Conservation (phyloP, 2,797 vertebrate species). For the Neosalanx taihuensis region DNA sequence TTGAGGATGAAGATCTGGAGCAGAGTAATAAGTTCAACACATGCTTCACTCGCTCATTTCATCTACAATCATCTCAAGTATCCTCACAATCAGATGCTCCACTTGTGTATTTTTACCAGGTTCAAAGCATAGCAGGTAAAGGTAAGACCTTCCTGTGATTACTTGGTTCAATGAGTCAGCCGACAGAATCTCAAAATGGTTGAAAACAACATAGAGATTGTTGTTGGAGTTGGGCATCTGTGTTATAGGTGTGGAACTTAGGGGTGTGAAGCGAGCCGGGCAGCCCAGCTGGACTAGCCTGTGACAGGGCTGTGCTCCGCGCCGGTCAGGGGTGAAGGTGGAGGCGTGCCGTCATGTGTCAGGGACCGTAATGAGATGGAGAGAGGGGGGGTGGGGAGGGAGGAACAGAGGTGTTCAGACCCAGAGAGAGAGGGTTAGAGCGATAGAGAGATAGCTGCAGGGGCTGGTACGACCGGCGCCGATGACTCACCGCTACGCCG, state of each 20-base stretch:
- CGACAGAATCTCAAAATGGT: no score
- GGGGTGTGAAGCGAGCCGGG: background rate
- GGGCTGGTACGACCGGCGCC: background rate
- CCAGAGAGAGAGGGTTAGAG: background rate
- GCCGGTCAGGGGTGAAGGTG: slow-evolving; percentile 34
- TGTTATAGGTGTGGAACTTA: background rate
- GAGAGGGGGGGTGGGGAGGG: slow-evolving; percentile 30
- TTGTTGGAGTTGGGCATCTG: slow-evolving; percentile 16
- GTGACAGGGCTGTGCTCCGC: slow-evolving; percentile 8
- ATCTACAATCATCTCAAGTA: no score
- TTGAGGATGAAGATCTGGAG: no score
- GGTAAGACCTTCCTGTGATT: no score
- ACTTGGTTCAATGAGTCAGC: no score
- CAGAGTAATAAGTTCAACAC: no score
- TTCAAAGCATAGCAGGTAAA: no score
- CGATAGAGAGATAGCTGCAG: slow-evolving; percentile 9
- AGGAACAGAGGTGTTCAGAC: slow-evolving; percentile 5
- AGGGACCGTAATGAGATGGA: slow-evolving; percentile 49
- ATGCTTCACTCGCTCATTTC: no score
- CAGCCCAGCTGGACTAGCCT: background rate
- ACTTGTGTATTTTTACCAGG: no score
- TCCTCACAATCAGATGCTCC: no score
- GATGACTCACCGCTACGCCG: slow-evolving; percentile 2
- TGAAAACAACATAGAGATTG: slow-evolving; percentile 23
- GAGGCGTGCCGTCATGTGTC: slow-evolving; percentile 37